phyloP scores from a whole-genome alignment of 1,140 invertebrate species.

The Diuraphis noxia region DNA sequence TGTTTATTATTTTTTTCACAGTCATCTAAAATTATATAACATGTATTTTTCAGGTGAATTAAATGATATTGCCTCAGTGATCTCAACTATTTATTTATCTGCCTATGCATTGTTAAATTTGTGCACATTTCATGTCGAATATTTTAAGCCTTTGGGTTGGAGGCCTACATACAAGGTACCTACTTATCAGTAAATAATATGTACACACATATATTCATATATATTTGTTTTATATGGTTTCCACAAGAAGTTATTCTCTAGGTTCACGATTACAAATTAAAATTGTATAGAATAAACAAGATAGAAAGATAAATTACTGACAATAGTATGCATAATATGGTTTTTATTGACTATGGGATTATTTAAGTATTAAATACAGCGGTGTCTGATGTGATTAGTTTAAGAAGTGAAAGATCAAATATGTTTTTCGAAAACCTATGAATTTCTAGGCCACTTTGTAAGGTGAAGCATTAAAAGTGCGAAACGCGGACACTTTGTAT shows the following conservation, averaged over 20 bases:
- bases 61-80: constrained; percentile 90
- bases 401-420: too few relatives aligned
- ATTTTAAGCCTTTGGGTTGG: constrained; percentile 84
- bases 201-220: neutral
- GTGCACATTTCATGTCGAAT: constrained; percentile 88
- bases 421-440: too few relatives aligned
- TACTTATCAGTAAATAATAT: constrained; percentile 54
- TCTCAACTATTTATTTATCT: constrained; percentile 95
- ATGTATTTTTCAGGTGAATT: constrained; percentile 68
- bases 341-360: neutral
- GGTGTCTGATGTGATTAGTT: neutral
- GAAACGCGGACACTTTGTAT: too few relatives aligned
- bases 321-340: neutral
- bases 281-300: neutral
- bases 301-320: neutral
- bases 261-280: neutral
- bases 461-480: too few relatives aligned
- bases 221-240: neutral
- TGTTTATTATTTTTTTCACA: constrained; percentile 57
- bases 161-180: constrained; percentile 80
- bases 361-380: neutral
- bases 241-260: neutral
- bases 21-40: neutral
- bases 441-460: too few relatives aligned
- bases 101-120: constrained; percentile 96